Evolutionary conservation across 2,888 invertebrate species (phyloP).

Genomic region (Lutraria lutraria): DNA sequence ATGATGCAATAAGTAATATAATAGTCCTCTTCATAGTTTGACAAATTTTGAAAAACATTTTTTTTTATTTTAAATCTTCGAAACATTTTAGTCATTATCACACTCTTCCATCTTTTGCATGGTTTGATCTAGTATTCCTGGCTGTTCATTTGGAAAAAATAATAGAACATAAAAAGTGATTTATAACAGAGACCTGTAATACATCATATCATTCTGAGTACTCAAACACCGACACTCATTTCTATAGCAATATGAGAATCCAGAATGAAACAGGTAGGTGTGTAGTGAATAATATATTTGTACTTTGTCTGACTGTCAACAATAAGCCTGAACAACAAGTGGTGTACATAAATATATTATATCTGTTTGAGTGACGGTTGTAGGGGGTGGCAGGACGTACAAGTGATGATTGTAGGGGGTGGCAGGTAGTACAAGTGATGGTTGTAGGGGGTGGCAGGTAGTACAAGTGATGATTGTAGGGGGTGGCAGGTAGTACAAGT

Average conservation of each 20-base stretch:
- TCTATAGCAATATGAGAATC: not conserved
- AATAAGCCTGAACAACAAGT: no score
- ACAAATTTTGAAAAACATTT: slow-evolving; percentile 1
- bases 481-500: no score
- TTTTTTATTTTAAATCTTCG: not conserved
- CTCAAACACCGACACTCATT: not conserved
- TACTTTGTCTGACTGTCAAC: no score
- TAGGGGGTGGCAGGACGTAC: no score
- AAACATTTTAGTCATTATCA: not conserved
- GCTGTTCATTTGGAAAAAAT: not conserved
- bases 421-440: no score
- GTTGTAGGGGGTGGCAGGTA: no score
- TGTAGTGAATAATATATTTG: not conserved
- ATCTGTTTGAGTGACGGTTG: no score
- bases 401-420: no score
- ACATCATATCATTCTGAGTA: not conserved
- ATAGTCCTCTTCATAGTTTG: not conserved
- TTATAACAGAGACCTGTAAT: not conserved
- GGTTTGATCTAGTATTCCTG: not conserved
- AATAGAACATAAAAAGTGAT: slow-evolving; percentile 2
- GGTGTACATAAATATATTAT: no score
- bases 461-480: no score
- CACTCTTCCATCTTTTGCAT: not conserved
- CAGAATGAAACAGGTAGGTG: not conserved
- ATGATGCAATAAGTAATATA: not conserved